Evolutionary conservation across 2,888 invertebrate species (phyloP), one percentile per base, ranked within the genome.

Genomic region (Melanostoma scalare): DNA sequence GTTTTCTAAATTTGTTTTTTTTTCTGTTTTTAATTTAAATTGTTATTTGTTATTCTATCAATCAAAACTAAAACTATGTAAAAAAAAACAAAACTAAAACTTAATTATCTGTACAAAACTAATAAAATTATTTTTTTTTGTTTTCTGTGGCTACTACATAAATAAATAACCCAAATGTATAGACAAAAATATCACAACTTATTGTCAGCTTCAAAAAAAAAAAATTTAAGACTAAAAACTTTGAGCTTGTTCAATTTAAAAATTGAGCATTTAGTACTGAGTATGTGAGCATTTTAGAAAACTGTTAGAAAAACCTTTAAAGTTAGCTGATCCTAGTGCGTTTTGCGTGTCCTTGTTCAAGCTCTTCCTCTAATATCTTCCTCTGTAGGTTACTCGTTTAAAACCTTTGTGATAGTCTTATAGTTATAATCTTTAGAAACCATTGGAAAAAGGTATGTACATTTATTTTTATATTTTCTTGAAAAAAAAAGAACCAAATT

Each of bases 1-100:
- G 8, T 6, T 50, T 68, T 63, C 30, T 67, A 65, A 58, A 42
- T 52, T 42, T 58, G 20, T 67, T 63, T n/a, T 92, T 92, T 20
- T 74, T 44, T 65, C 42, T 38, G 31, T 56, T 20, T 33, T 55
- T 78, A 0, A 20, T 20, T 20, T 20, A 20, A 20, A 20, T 78
- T 60, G 3, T 68, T 42, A 10, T 48, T 68, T 71, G 30, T 71
- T 46, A 38, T 36, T 48, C 52, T n/a, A 10, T 42, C 35, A 73
- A 60, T 71, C 10, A 74, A 76, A 60, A 35, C 71, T 46, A 73
- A 67, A 63, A 44, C 5, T 31, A 38, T 63, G 38, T 35, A 69
- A 60, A 42, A 60, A 42, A 35, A 61, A 58, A 6, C 31, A 56
- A 38, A 55, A 61, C 48, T 68, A 61, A 20, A 20, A 61, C 61